Base-by-base conservation (phyloP, 2,113 vertebrate genomes). In the Archocentrus centrarchus region DNA sequence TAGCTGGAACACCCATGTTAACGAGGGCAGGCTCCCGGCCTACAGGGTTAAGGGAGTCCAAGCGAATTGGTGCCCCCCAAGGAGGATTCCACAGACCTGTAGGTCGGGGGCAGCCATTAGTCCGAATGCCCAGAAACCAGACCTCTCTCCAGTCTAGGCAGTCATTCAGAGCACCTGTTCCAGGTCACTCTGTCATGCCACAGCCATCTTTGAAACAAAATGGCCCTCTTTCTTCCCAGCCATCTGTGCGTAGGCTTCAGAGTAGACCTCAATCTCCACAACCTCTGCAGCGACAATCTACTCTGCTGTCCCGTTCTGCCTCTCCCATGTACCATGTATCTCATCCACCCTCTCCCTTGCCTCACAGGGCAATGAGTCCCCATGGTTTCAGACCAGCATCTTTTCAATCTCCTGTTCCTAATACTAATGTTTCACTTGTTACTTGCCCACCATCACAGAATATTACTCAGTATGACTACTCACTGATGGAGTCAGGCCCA, bases 61-160 rank as follows among this genome's bases (percentile, higher is more conserved):
- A 94, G 44, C 83, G 82, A 81, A 85, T 86, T 58, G 89, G 92
- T 80, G 75, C 88, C 57, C 80, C 91, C 5, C 93, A 95, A 88
- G 88, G 92, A 83, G 91, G 90, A 64, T 95, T 95, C 84, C 95
- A 89, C 44, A 94, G 95, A 91, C 96, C 96, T 79, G 89, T 96
- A 58, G 96, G 96, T 5, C 93, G 95, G 87, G 96, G 96, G 7
- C 96, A 95, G 13, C 95, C 96, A 4, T 87, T 96, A 27, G 95
- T 96, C 3, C 95, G 94, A 41, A 94, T 96, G 93, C 88, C 95
- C 66, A 95, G 94, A 88, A 96, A 85, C 41, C 85, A 59, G 15
- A 81, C 63, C 32, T 93, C 95, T 68, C 60, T 93, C 88, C 93
- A 84, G 57, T 83, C 90, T 20, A 93, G 94, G 60, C 96, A 96